A percentile compares a stretch with the other conserved stretches of the same genome.
phyloP scores from a whole-genome alignment of 2,113 vertebrate species.

The Calyptomena viridis region DNA sequence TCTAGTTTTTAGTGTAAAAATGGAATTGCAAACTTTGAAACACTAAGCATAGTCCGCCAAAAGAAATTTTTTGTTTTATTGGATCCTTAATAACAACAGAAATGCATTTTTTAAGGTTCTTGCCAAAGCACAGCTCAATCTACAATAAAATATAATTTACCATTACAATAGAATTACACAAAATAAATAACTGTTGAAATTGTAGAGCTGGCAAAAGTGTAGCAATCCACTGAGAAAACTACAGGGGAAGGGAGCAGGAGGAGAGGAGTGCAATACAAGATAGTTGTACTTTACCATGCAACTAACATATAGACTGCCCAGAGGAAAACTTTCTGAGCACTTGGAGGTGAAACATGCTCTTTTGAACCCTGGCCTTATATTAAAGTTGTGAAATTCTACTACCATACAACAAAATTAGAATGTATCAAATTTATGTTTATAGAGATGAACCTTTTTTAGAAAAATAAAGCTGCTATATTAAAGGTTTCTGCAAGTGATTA shows the following conservation, averaged over 20 bases:
- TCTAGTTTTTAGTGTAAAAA: background rate
- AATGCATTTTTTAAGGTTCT: accelerated
- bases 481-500: background rate
- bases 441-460: background rate
- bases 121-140: background rate
- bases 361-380: background rate
- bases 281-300: background rate
- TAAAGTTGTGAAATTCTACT: background rate
- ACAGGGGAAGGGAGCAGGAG: accelerated
- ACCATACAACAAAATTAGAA: background rate
- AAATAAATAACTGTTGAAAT: background rate
- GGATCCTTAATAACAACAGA: background rate
- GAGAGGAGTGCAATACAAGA: background rate
- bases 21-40: background rate
- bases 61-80: background rate
- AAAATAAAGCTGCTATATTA: background rate
- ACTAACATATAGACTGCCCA: background rate
- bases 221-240: background rate
- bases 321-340: background rate
- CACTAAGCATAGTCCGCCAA: background rate
- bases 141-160: background rate
- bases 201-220: background rate
- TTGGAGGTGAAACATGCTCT: background rate
- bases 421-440: background rate
- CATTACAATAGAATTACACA: background rate